Evolutionary conservation across 2,113 vertebrate genomes (phyloP).

Genomic region (Channa maculata): DNA sequence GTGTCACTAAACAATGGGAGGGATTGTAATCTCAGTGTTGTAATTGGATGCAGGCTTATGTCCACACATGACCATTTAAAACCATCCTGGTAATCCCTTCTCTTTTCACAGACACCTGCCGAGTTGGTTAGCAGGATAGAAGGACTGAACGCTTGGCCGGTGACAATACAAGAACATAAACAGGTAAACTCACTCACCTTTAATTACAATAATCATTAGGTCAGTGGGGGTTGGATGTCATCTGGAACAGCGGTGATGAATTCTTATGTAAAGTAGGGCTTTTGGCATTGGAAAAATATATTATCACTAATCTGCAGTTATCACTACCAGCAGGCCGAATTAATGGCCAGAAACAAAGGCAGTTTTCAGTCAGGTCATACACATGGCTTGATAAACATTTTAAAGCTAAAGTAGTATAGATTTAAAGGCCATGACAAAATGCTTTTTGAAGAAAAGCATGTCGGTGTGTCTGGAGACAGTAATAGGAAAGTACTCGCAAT

Average conservation of each 20-base stretch:
- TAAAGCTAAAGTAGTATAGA: too few relatives aligned
- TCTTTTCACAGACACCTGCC: slow-evolving; percentile 75
- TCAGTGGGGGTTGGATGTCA: not conserved
- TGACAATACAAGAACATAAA: slow-evolving; percentile 39
- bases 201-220: not conserved
- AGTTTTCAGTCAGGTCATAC: not conserved
- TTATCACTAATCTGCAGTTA: not conserved
- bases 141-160: slow-evolving; percentile 52
- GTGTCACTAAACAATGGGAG: slow-evolving; percentile 11
- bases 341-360: too few relatives aligned
- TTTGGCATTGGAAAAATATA: too few relatives aligned
- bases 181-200: slow-evolving; percentile 38
- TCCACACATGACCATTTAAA: slow-evolving; percentile 82
- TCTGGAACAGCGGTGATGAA: not conserved
- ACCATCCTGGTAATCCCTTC: slow-evolving; percentile 77
- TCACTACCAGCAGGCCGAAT: not conserved
- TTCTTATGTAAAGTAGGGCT: not conserved
- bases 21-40: slow-evolving; percentile 69
- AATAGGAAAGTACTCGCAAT: too few relatives aligned
- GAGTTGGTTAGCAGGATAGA: slow-evolving; percentile 42
- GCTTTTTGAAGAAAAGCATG: too few relatives aligned
- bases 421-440: too few relatives aligned
- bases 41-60: slow-evolving; percentile 82
- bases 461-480: too few relatives aligned
- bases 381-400: too few relatives aligned